These are phyloP conservation scores for Chrysogorgia sp. DNA, from an alignment of 92 coral and sea anemone genomes.

Conservation along the genomic window DNA sequence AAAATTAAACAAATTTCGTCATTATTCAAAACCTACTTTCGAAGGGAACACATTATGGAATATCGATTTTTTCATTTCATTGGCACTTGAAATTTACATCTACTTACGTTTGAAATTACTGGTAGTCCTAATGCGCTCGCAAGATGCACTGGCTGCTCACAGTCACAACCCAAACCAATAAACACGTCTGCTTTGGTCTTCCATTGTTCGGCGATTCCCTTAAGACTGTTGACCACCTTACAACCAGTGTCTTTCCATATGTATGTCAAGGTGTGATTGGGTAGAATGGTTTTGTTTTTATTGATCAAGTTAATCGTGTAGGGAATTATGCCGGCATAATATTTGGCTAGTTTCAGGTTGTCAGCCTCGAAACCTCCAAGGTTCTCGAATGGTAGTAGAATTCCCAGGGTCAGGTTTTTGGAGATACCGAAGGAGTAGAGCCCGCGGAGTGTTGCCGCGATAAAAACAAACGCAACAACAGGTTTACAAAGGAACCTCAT, in stretches of 20 bases:
- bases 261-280: slow-evolving; percentile 77
- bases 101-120: slow-evolving; percentile 95
- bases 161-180: slow-evolving; percentile 92
- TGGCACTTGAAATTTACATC: too few species aligned
- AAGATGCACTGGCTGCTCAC: slow-evolving; percentile 79
- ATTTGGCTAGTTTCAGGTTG: slow-evolving; percentile 66
- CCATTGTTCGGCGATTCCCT: slow-evolving; percentile 79
- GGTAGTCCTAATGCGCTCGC: slow-evolving; percentile 92
- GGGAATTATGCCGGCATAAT: slow-evolving; percentile 84
- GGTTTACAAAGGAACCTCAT: background rate
- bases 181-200: slow-evolving; percentile 79
- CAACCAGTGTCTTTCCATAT: slow-evolving; percentile 95
- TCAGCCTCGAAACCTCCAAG: slow-evolving; percentile 13
- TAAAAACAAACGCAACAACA: background rate
- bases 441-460: background rate
- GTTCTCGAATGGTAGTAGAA: slow-evolving; percentile 78
- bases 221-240: slow-evolving; percentile 71
- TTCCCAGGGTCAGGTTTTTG: slow-evolving; percentile 74
- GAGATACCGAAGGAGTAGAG: background rate
- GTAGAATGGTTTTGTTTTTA: slow-evolving; percentile 66
- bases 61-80: background rate
- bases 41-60: too few species aligned
- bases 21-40: too few species aligned
- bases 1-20: too few species aligned
- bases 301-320: slow-evolving; percentile 86